Percentiles rank a stretch among this genome's conserved stretches.
Evolutionary conservation across 2,797 vertebrate genomes (phyloP).

Genomic region (Esox lucius): DNA sequence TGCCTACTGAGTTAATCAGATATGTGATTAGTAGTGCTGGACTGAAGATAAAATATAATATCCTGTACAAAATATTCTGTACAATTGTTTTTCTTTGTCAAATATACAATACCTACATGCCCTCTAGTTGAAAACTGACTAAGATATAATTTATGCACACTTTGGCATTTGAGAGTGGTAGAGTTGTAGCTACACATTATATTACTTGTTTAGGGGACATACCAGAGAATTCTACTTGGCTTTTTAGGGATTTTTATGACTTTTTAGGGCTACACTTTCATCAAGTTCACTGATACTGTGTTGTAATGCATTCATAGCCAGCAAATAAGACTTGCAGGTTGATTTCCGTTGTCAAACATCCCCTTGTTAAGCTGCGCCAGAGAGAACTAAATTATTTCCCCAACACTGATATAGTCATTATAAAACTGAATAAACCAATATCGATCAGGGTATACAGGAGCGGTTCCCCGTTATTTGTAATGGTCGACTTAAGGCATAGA

Average conservation of each 20-base stretch:
- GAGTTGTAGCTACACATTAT: neutral
- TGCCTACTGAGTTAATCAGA: neutral
- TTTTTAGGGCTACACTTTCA: neutral
- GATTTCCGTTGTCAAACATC: neutral
- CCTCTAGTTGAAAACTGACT: neutral
- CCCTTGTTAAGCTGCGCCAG: neutral
- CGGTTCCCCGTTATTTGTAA: neutral
- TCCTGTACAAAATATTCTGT: slow-evolving; percentile 7
- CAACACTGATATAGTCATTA: neutral
- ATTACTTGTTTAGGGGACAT: neutral
- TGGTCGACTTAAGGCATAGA: neutral
- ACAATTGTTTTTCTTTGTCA: neutral
- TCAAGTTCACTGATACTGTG: neutral
- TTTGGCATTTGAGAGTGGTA: neutral
- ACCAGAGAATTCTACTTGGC: neutral
- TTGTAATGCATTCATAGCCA: neutral
- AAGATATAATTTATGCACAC: neutral
- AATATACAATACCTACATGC: slow-evolving; percentile 12
- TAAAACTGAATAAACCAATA: neutral
- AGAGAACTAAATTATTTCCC: neutral
- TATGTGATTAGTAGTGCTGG: neutral
- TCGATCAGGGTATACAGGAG: neutral
- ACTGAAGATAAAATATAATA: neutral
- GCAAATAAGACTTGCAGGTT: neutral
- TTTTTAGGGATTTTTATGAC: too few species aligned